These are phyloP conservation scores for Aphaenogaster rudis DNA, from an alignment of 1,140 invertebrate species.

Conservation along the genomic window DNA sequence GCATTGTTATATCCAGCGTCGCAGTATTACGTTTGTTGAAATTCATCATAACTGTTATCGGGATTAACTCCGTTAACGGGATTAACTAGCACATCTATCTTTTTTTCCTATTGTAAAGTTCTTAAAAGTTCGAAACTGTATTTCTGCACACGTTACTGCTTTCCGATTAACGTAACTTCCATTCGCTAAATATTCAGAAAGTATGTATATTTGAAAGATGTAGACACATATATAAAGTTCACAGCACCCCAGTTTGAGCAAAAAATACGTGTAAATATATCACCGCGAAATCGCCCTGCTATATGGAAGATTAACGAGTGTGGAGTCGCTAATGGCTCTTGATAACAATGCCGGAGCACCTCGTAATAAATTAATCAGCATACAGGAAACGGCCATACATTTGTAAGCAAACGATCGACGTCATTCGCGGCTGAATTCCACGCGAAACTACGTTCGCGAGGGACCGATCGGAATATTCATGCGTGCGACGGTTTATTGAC, in stretches of 20 bases:
- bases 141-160: neutral
- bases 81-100: neutral
- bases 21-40: neutral
- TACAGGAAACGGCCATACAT: slow-evolving; percentile 28
- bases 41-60: neutral
- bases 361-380: slow-evolving; percentile 37
- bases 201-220: neutral
- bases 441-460: neutral
- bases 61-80: neutral
- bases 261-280: slow-evolving; percentile 20
- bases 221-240: neutral
- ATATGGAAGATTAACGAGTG: neutral
- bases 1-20: neutral
- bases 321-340: neutral
- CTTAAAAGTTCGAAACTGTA: neutral
- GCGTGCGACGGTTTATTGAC: neutral
- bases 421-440: neutral
- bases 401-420: slow-evolving; percentile 22
- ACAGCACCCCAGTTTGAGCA: neutral
- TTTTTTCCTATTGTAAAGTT: neutral
- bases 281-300: neutral
- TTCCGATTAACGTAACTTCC: neutral
- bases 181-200: neutral
- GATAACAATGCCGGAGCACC: slow-evolving; percentile 19
- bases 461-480: slow-evolving; percentile 26